Evolutionary conservation across 2,113 vertebrate genomes (phyloP).

Genomic region (Isurus oxyrinchus): DNA sequence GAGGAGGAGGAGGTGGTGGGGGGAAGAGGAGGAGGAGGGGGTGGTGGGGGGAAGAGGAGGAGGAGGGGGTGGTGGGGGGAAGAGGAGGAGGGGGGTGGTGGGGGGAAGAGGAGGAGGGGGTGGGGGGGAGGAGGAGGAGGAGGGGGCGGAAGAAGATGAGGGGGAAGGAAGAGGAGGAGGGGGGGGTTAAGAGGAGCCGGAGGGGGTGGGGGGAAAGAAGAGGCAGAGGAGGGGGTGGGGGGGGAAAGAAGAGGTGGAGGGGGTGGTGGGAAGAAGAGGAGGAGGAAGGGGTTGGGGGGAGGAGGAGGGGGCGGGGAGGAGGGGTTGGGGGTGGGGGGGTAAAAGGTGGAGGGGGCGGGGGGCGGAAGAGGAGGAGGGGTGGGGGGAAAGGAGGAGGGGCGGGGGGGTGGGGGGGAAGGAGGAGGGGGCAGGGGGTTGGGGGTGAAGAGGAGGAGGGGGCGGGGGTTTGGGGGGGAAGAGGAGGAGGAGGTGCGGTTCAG

Average conservation of each 20-base stretch:
- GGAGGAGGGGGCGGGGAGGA: accelerated
- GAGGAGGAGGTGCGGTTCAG: neutral
- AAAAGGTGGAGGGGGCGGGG: too few species aligned
- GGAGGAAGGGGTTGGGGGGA: neutral
- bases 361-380: neutral
- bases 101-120: too few species aligned
- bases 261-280: accelerated
- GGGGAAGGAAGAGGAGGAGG: neutral
- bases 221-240: neutral
- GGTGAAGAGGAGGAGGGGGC: neutral
- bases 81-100: too few species aligned
- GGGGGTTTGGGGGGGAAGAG: neutral
- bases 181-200: accelerated
- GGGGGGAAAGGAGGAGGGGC: too few species aligned
- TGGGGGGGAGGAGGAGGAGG: neutral
- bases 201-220: accelerated
- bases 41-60: too few species aligned
- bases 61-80: too few species aligned
- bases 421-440: too few species aligned
- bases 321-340: neutral
- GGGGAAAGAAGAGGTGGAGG: neutral
- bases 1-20: too few species aligned
- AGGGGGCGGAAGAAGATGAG: too few species aligned
- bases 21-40: too few species aligned
- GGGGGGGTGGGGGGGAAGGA: accelerated